Conservation (phyloP, 2,888 invertebrate genomes). For the Diogma glabrata region DNA sequence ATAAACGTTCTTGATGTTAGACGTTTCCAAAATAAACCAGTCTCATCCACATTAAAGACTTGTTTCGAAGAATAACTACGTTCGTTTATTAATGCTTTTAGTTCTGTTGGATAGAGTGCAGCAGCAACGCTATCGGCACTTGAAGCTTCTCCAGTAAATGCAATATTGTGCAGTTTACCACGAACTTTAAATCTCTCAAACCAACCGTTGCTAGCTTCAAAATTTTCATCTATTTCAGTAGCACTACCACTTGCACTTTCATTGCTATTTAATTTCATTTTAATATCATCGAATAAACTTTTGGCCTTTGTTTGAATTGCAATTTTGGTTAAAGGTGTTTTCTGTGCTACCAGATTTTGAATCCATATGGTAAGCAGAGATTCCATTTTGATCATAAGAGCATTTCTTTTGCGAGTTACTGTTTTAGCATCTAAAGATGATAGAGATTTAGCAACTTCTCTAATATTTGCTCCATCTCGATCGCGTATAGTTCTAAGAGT, state of each 20-base stretch:
- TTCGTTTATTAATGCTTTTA: constrained; percentile 19
- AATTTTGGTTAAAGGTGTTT: constrained; percentile 20
- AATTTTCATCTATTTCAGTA: constrained; percentile 15
- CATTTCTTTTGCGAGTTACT: constrained; percentile 18
- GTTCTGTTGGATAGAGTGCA: constrained; percentile 17
- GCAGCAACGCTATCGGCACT: constrained; percentile 19
- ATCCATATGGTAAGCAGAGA: constrained; percentile 16
- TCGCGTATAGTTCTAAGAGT: constrained; percentile 19
- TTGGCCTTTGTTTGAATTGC: constrained; percentile 21
- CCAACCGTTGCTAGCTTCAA: constrained; percentile 21
- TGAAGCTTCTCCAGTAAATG: constrained; percentile 20
- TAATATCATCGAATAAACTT: constrained; percentile 20
- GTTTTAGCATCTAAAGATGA: constrained; percentile 19
- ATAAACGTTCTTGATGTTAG: constrained; percentile 12
- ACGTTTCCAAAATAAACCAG: constrained; percentile 20
- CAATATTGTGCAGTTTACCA: constrained; percentile 17
- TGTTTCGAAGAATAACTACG: constrained; percentile 16
- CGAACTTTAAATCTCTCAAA: constrained; percentile 17
- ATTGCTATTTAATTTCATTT: too few relatives aligned
- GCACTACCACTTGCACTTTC: background rate
- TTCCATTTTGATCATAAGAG: constrained; percentile 17
- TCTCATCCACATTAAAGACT: constrained; percentile 17
- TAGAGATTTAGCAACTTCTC: constrained; percentile 19
- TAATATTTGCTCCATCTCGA: constrained; percentile 20
- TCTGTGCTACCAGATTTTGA: constrained; percentile 18